These are phyloP conservation scores for Neuroscelio doddi DNA, from an alignment of 2,888 invertebrate species.

Conservation along the genomic window DNA sequence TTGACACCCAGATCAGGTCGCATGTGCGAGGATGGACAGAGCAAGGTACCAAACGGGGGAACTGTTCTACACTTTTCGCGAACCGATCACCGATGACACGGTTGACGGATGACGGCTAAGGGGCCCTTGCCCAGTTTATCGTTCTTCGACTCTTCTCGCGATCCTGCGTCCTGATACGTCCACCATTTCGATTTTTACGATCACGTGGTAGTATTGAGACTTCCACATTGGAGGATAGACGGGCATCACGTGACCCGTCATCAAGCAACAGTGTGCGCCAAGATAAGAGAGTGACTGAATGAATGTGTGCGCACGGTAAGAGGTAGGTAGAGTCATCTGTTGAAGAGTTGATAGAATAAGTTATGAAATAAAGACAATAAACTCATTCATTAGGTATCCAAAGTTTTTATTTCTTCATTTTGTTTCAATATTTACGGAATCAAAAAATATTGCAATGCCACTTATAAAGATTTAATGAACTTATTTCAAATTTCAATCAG, in stretches of 20 bases:
- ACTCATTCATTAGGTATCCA: too few species aligned
- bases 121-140: constrained; percentile 61
- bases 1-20: constrained; percentile 3
- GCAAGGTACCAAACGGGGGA: constrained; percentile 3
- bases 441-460: too few species aligned
- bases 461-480: too few species aligned
- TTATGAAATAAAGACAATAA: too few species aligned
- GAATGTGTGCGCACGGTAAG: too few species aligned
- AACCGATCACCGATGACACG: constrained; percentile 54
- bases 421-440: too few species aligned
- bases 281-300: too few species aligned
- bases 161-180: constrained; percentile 69
- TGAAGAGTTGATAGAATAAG: too few species aligned
- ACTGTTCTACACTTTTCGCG: constrained; percentile 26
- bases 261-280: neutral
- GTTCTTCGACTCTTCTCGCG: constrained; percentile 66
- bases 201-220: constrained; percentile 58
- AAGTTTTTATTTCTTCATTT: too few species aligned
- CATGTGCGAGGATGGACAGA: neutral
- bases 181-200: constrained; percentile 68
- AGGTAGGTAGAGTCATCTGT: too few species aligned
- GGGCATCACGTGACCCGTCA: constrained; percentile 49
- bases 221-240: constrained; percentile 39
- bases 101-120: constrained; percentile 48
- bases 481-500: too few species aligned